phyloP scores from a whole-genome alignment of 2,888 invertebrate genomes.

The Diaperis boleti region DNA sequence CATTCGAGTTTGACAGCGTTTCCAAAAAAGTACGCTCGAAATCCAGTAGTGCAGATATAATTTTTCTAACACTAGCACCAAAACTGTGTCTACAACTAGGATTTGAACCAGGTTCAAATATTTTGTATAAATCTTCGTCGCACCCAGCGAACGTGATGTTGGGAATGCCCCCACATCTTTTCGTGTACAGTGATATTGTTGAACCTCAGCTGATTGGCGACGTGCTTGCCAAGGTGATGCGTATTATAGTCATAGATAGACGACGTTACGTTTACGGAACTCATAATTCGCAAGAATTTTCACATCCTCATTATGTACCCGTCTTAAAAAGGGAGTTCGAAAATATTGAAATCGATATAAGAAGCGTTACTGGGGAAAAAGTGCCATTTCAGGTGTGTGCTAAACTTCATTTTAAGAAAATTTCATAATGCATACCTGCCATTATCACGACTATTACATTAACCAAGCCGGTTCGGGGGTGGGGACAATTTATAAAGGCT shows the following conservation, averaged over 20 bases:
- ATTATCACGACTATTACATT: conserved; percentile 35
- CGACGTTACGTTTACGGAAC: conserved; percentile 41
- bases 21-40: neutral
- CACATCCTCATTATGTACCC: too few relatives aligned
- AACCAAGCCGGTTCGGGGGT: conserved; percentile 1
- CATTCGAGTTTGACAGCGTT: neutral
- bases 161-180: conserved; percentile 47
- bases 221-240: conserved; percentile 46
- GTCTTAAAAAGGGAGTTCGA: too few relatives aligned
- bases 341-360: too few relatives aligned
- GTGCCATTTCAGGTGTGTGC: conserved; percentile 39
- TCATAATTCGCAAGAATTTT: conserved; percentile 28
- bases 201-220: conserved; percentile 52
- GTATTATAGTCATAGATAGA: conserved; percentile 48
- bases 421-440: conserved; percentile 18
- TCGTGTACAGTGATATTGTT: conserved; percentile 44
- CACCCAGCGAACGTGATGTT: conserved; percentile 28
- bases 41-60: neutral
- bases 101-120: conserved; percentile 17
- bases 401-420: conserved; percentile 37
- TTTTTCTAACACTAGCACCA: conserved; percentile 1
- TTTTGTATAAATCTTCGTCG: conserved; percentile 23
- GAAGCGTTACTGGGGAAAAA: too few relatives aligned
- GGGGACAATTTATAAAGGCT: conserved; percentile 6
- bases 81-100: conserved; percentile 11